Base-by-base conservation (phyloP, 2,888 invertebrate species). In the Nomada flava region DNA sequence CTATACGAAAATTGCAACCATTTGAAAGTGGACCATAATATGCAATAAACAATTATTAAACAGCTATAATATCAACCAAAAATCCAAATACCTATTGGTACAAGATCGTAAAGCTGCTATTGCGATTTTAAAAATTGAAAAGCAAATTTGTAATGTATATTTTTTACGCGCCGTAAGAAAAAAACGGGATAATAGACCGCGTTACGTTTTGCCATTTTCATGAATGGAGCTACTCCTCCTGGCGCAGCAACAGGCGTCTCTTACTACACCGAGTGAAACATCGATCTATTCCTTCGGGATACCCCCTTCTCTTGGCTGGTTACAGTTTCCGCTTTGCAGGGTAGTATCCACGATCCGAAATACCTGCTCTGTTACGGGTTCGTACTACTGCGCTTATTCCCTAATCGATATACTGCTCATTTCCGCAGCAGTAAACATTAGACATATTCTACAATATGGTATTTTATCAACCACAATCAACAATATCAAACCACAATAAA, bases 221-320 rank as follows among this genome's bases (percentile, higher is more conserved):
- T 91, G 91, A 91, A 91, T 91, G 91, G 89, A 91, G 81, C 67
- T 69, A 71, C 78, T 85, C 81, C 79, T 73, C 83, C 72, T 84
- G 84, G 47, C 86, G 80, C 88, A 91, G 91, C 91, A 91, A 91
- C 91, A 91, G 91, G 90, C 91, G 87, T 85, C 83, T 79, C 79
- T 88, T 89, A 91, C 90, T 91, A 90, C 88, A 89, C 86, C 86
- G 85, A 79, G 70, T 69, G 79, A 73, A 83, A 83, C 88, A 90
- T 91, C 88, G 91, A 91, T 91, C 90, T 86, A 83, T 80, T 82
- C 85, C 85, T 83, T 78, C 82, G 79, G 86, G 85, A 87, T 78
- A 72, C 47, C 68, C 70, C 75, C 68, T 73, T 57, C 82, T 20
- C 59, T 26, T 29, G 23, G 26, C 65, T 76, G 59, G 15, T 67